phyloP scores from a whole-genome alignment of 1,140 invertebrate species.

The Lepidotrigona ventralis region DNA sequence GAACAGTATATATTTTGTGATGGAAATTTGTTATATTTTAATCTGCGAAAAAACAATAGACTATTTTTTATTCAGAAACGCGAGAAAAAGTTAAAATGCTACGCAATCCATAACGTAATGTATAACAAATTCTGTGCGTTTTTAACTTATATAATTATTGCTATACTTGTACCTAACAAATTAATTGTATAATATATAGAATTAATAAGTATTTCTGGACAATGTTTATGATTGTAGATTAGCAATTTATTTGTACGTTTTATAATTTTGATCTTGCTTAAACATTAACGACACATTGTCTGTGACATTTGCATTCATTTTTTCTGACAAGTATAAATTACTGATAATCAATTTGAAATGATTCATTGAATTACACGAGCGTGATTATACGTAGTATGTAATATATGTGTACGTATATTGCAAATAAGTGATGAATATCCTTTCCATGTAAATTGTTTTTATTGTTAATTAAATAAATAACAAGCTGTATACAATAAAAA shows the following conservation, averaged over 20 bases:
- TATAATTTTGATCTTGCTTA: constrained; percentile 35
- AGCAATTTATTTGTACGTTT: constrained; percentile 45
- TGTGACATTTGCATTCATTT: constrained; percentile 12
- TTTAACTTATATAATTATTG: constrained; percentile 49
- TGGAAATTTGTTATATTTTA: constrained; percentile 61
- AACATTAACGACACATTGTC: neutral
- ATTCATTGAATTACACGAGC: constrained; percentile 11
- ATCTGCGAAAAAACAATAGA: constrained; percentile 31
- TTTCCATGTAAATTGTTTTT: constrained; percentile 79
- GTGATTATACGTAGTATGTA: constrained; percentile 32
- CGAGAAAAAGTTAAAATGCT: constrained; percentile 18
- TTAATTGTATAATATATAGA: constrained; percentile 53
- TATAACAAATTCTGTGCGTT: constrained; percentile 34
- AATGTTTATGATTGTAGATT: constrained; percentile 35
- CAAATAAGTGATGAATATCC: constrained; percentile 58
- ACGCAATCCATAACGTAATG: neutral
- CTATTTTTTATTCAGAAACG: constrained; percentile 52
- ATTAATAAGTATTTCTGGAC: constrained; percentile 51
- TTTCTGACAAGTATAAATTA: neutral
- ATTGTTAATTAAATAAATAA: constrained; percentile 80
- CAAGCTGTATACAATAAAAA: constrained; percentile 72
- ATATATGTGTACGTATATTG: constrained; percentile 60
- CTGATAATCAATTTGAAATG: constrained; percentile 30
- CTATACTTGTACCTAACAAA: constrained; percentile 59
- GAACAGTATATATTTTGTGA: constrained; percentile 69